Percentiles rank a stretch among this genome's conserved stretches.
phyloP scores from a whole-genome alignment of 2,888 invertebrate genomes.

The Oeneis ivallda region DNA sequence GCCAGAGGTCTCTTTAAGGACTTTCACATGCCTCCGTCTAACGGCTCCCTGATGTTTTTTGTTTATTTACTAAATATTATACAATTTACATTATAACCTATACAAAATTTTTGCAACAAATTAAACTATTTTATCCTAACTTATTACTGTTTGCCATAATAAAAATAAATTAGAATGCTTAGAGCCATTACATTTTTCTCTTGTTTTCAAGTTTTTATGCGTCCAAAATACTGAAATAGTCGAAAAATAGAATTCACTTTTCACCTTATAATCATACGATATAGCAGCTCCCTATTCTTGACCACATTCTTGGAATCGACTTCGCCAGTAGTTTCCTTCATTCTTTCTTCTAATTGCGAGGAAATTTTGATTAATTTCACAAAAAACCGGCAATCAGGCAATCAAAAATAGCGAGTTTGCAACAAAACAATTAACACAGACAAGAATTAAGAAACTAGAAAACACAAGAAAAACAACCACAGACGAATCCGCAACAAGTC shows the following conservation, averaged over 20 bases:
- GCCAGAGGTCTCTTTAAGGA: too few relatives aligned
- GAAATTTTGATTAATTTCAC: conserved; percentile 26
- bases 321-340: conserved; percentile 62
- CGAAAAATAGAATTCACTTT: not conserved
- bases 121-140: not conserved
- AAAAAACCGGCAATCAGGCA: conserved; percentile 43
- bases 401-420: conserved; percentile 32
- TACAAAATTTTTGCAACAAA: not conserved
- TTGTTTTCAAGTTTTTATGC: not conserved
- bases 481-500: too few relatives aligned
- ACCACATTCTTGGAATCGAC: conserved; percentile 89
- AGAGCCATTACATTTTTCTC: not conserved
- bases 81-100: not conserved
- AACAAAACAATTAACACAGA: conserved; percentile 12
- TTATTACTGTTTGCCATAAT: not conserved
- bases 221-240: conserved; percentile 2
- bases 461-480: conserved; percentile 5
- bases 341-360: conserved; percentile 44
- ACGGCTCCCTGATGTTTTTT: too few relatives aligned
- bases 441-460: too few relatives aligned
- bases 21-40: too few relatives aligned
- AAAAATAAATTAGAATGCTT: not conserved
- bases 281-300: conserved; percentile 93
- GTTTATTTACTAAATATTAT: too few relatives aligned
- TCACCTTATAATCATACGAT: conserved; percentile 94